These are phyloP conservation scores for Ornithorhynchus anatinus DNA, from an alignment of 2,113 vertebrate genomes.

Conservation along the genomic window DNA sequence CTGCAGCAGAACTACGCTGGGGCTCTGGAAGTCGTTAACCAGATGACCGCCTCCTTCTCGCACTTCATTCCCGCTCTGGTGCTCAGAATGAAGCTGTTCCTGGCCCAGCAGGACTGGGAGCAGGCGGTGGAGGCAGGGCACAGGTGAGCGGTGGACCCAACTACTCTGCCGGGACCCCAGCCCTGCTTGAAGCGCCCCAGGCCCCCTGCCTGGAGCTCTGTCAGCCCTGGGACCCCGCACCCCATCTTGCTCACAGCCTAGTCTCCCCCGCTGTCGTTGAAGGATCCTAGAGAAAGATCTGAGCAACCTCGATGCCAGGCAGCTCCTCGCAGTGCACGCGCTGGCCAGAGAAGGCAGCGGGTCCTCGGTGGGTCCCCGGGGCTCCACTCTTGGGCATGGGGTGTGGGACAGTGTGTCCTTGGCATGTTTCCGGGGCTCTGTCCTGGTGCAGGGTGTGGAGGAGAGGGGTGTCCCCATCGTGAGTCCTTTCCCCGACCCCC, in stretches of 20 bases:
- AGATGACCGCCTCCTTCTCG: conserved; percentile 52
- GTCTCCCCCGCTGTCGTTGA: conserved; percentile 14
- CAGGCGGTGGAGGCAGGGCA: conserved; percentile 66
- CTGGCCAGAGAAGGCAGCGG: conserved; percentile 67
- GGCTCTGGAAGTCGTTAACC: conserved; percentile 70
- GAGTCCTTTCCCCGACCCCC: too few species aligned
- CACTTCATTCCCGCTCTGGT: conserved; percentile 66
- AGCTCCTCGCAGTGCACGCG: conserved; percentile 64
- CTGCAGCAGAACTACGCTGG: conserved; percentile 68
- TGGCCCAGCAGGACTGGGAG: conserved; percentile 75
- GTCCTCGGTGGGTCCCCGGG: conserved; percentile 59
- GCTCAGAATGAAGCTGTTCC: conserved; percentile 73
- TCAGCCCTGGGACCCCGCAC: background rate
- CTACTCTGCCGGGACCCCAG: accelerated
- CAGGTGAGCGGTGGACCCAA: conserved; percentile 30
- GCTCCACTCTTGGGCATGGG: too few species aligned
- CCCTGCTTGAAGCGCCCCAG: too few species aligned
- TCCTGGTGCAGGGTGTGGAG: too few species aligned
- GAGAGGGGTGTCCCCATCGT: too few species aligned
- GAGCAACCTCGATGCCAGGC: conserved; percentile 70
- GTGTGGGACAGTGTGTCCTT: too few species aligned
- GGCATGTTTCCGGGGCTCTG: too few species aligned
- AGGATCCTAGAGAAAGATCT: conserved; percentile 73
- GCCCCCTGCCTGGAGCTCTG: background rate
- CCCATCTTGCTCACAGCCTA: background rate